These are phyloP conservation scores for Cryptomyrus ogoouensis DNA, from an alignment of 2,113 vertebrate species.

Conservation along the genomic window DNA sequence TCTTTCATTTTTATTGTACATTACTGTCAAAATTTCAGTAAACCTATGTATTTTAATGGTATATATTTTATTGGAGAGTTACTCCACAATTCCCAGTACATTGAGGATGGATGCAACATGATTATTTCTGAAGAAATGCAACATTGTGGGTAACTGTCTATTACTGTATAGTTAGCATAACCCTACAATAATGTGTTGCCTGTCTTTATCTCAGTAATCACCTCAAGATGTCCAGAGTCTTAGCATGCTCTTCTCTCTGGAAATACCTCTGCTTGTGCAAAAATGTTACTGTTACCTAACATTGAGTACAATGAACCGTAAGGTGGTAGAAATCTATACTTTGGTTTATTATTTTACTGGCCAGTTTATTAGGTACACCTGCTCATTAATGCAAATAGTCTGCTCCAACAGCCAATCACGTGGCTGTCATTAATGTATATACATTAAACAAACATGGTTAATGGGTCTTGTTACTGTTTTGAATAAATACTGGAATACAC, in stretches of 20 bases:
- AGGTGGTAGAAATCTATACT: background rate
- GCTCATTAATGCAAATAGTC: background rate
- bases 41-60: background rate
- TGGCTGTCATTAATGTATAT: background rate
- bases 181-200: background rate
- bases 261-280: background rate
- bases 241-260: background rate
- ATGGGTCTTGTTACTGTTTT: background rate
- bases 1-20: background rate
- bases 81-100: background rate
- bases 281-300: background rate
- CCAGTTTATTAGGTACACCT: background rate
- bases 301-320: background rate
- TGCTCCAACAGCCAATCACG: background rate
- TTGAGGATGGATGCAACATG: background rate
- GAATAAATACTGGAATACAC: background rate
- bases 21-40: background rate
- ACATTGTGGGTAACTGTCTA: background rate
- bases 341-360: background rate
- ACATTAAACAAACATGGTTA: background rate
- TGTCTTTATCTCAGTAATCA: background rate
- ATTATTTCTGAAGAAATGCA: background rate
- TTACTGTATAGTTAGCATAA: background rate
- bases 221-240: background rate
- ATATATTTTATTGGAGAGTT: background rate